Conservation (phyloP, 2,113 vertebrate genomes). For the Muntiacus reevesi region DNA sequence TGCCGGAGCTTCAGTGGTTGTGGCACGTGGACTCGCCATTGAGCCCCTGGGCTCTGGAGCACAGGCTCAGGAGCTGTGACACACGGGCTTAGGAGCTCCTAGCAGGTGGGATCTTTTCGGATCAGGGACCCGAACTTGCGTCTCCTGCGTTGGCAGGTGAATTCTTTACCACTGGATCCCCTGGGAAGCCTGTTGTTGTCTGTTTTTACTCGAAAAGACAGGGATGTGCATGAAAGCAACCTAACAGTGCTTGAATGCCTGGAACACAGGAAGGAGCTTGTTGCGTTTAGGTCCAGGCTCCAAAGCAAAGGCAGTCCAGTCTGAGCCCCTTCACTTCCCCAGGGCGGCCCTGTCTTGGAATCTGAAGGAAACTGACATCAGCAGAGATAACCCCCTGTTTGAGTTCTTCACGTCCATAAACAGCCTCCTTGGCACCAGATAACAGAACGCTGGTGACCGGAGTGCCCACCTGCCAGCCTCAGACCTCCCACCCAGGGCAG, state of each 20-base stretch:
- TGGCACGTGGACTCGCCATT: background rate
- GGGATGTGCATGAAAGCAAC: background rate
- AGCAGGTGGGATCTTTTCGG: background rate
- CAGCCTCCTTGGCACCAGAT: background rate
- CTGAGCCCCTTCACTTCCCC: background rate
- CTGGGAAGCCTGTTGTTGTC: background rate
- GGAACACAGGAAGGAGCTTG: background rate
- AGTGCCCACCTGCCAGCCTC: background rate
- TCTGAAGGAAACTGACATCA: background rate
- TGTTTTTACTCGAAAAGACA: background rate
- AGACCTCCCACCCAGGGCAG: background rate
- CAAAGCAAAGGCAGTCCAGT: background rate
- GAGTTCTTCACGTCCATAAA: no score
- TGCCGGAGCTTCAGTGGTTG: no score
- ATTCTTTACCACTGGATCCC: background rate
- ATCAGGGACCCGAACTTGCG: background rate
- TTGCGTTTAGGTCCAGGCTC: background rate
- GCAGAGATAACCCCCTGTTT: background rate
- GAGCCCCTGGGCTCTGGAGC: background rate
- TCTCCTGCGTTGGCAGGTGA: background rate
- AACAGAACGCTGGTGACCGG: background rate
- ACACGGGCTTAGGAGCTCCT: background rate
- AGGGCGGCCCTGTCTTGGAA: background rate
- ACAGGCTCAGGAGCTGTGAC: background rate
- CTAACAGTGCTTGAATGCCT: background rate